Percentiles rank a stretch among this genome's conserved stretches.
Evolutionary conservation across 2,113 vertebrate genomes (phyloP).

Genomic region (Manacus vitellinus): DNA sequence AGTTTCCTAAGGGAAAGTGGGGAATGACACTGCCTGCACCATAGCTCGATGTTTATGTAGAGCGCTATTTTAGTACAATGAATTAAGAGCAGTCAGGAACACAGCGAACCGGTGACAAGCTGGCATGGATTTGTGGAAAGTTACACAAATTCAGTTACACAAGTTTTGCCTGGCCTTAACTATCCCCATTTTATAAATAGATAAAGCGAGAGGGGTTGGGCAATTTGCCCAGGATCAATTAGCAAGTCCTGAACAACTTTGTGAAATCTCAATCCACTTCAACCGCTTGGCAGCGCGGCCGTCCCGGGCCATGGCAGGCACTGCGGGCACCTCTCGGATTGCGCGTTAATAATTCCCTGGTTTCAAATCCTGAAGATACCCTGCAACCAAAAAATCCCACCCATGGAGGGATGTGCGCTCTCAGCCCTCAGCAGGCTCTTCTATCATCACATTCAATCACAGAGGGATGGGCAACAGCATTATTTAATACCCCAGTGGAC

Average conservation of each 20-base stretch:
- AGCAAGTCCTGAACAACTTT: constrained; percentile 24
- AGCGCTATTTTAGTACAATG: constrained; percentile 38
- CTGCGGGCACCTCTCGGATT: fast-evolving
- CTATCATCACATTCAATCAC: background rate
- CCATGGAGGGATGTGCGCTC: fast-evolving
- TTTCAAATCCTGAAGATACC: background rate
- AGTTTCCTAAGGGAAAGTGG: constrained; percentile 10
- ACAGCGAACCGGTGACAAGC: constrained; percentile 47
- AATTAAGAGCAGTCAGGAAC: constrained; percentile 66
- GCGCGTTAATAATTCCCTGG: fast-evolving
- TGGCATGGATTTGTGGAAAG: constrained; percentile 67
- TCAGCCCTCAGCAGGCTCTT: background rate
- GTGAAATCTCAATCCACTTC: constrained; percentile 17
- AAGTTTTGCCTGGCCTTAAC: constrained; percentile 56
- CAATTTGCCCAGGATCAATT: constrained; percentile 59
- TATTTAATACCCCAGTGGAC: background rate
- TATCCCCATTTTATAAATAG: constrained; percentile 63
- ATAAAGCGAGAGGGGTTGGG: constrained; percentile 31
- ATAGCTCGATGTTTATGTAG: background rate
- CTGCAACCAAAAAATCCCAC: background rate
- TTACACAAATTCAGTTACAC: constrained; percentile 69
- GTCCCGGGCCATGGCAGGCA: background rate
- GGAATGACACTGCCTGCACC: background rate
- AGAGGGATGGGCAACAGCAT: background rate
- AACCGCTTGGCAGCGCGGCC: background rate